Percentiles rank a stretch among this genome's conserved stretches.
phyloP scores from a whole-genome alignment of 1,140 invertebrate species.

The Hyles euphorbiae region DNA sequence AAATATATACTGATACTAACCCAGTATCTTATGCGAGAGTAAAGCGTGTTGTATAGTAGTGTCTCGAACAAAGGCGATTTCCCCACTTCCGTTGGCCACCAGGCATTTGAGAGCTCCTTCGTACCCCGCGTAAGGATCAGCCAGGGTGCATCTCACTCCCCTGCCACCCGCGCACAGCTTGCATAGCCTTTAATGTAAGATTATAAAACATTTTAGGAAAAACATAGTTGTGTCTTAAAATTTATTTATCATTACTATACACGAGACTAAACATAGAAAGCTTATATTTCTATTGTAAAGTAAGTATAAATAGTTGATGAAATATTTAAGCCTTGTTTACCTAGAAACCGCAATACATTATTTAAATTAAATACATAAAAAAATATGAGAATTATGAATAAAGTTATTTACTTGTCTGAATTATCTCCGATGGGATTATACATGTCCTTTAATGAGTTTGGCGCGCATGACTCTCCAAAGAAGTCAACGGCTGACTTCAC shows the following conservation, averaged over 20 bases:
- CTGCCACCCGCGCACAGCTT: constrained; percentile 88
- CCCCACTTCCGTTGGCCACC: constrained; percentile 83
- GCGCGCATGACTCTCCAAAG: constrained; percentile 94
- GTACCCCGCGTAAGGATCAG: constrained; percentile 94
- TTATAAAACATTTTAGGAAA: no score
- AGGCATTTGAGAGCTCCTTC: constrained; percentile 93
- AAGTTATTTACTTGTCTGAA: constrained; percentile 76
- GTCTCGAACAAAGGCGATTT: constrained; percentile 95
- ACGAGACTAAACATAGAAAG: no score
- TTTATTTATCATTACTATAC: no score
- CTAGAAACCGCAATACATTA: no score
- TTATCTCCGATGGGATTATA: constrained; percentile 95
- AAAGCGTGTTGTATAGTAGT: constrained; percentile 79
- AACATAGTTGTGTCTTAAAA: no score
- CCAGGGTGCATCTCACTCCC: constrained; percentile 87
- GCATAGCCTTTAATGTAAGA: constrained; percentile 79
- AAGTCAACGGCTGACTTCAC: constrained; percentile 94
- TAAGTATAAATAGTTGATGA: no score
- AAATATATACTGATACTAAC: constrained; percentile 26
- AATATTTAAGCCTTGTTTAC: no score
- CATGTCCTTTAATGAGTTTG: constrained; percentile 92
- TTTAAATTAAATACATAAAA: neutral
- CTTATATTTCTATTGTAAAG: no score
- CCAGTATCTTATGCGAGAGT: constrained; percentile 54
- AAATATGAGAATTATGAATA: neutral